phyloP scores from a whole-genome alignment of 92 coral and sea anemone genomes.

The Heliopora coerulea region DNA sequence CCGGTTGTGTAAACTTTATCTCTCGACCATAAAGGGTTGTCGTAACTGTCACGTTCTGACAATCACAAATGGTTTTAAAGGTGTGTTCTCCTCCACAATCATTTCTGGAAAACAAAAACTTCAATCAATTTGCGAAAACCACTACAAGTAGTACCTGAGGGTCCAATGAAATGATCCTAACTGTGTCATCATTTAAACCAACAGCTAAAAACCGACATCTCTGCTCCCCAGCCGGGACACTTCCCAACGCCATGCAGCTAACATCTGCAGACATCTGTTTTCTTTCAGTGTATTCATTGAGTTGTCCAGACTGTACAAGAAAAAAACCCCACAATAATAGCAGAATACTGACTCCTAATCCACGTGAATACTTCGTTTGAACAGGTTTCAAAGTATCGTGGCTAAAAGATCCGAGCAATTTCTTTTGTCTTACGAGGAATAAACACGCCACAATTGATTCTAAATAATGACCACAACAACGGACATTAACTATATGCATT shows the following conservation, averaged over 20 bases:
- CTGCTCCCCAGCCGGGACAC: constrained; percentile 91
- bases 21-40: too few species aligned
- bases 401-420: too few species aligned
- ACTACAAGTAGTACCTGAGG: constrained; percentile 61
- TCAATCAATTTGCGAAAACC: not conserved
- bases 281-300: constrained; percentile 96
- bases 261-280: constrained; percentile 99
- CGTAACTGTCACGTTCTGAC: too few species aligned
- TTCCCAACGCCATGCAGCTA: constrained; percentile 97
- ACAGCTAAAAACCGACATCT: constrained; percentile 95
- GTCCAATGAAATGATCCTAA: constrained; percentile 93
- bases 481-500: too few species aligned
- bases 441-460: too few species aligned
- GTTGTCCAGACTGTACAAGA: constrained; percentile 75
- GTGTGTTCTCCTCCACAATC: too few species aligned
- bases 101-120: too few species aligned
- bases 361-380: not conserved
- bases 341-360: not conserved
- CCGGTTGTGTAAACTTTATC: too few species aligned
- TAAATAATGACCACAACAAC: too few species aligned
- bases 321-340: not conserved
- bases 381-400: too few species aligned
- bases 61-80: too few species aligned
- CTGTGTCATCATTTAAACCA: constrained; percentile 96
- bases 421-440: too few species aligned